These are phyloP conservation scores for Heterotis niloticus DNA, from an alignment of 2,113 vertebrate genomes.

Conservation along the genomic window DNA sequence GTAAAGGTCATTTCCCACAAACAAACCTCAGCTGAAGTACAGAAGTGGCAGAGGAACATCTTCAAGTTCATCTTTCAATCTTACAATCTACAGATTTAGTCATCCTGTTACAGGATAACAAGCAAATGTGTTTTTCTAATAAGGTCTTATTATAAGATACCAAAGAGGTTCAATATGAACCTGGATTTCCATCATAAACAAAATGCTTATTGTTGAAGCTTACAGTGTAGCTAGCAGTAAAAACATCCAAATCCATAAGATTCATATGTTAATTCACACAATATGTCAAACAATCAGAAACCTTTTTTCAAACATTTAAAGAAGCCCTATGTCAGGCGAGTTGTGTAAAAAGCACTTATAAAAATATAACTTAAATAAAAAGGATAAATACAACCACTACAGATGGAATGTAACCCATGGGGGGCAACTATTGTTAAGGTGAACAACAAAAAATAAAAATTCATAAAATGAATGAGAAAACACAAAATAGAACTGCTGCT, in stretches of 20 bases:
- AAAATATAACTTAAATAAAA: slow-evolving; percentile 12
- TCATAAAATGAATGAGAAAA: no score
- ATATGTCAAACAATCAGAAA: slow-evolving; percentile 18
- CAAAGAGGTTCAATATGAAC: slow-evolving; percentile 88
- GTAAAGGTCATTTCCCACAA: neutral
- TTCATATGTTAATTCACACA: slow-evolving; percentile 48
- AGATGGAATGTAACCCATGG: neutral
- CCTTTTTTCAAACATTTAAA: slow-evolving; percentile 16
- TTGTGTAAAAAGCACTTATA: neutral
- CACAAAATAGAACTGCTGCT: no score
- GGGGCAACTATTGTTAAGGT: neutral
- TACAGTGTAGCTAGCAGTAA: slow-evolving; percentile 48
- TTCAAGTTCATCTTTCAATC: neutral
- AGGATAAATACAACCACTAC: neutral
- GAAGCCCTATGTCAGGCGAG: neutral
- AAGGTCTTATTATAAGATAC: slow-evolving; percentile 58
- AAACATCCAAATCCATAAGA: slow-evolving; percentile 78
- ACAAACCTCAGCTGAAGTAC: neutral
- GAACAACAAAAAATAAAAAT: no score
- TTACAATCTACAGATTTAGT: neutral
- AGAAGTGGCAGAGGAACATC: neutral
- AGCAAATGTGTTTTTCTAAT: neutral
- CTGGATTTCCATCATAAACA: slow-evolving; percentile 60
- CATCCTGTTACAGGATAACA: slow-evolving; percentile 15
- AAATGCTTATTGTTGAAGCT: slow-evolving; percentile 48